phyloP scores from a whole-genome alignment of 2,113 vertebrate genomes.

The Chionomys nivalis region DNA sequence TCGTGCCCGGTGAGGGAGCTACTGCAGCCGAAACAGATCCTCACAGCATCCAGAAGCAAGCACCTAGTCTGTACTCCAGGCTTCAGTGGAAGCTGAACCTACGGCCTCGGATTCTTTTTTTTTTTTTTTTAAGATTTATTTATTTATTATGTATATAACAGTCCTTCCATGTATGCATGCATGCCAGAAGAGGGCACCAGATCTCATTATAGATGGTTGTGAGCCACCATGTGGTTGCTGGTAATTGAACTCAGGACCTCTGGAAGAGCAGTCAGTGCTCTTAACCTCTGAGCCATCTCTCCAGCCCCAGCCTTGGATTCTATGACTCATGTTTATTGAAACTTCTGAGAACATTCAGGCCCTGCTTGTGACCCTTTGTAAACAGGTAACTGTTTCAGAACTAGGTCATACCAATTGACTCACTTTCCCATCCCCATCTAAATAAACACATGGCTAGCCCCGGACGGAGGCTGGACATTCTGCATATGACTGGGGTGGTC shows the following conservation, averaged over 20 bases:
- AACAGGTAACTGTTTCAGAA: not conserved
- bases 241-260: too few species aligned
- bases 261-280: too few species aligned
- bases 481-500: not conserved
- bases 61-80: too few species aligned
- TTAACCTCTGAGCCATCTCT: too few species aligned
- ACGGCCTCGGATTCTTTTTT: not conserved
- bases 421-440: not conserved
- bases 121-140: too few species aligned
- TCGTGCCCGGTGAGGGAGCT: not conserved
- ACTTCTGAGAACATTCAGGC: conserved; percentile 18
- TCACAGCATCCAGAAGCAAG: not conserved
- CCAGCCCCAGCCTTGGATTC: not conserved
- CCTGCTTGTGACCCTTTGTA: not conserved
- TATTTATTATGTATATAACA: too few species aligned
- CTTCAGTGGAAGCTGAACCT: not conserved
- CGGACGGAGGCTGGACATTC: not conserved
- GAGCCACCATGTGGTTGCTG: too few species aligned
- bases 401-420: not conserved
- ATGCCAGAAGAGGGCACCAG: too few species aligned
- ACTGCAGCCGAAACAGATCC: not conserved
- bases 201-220: too few species aligned
- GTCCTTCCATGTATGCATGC: too few species aligned
- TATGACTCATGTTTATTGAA: conserved; percentile 34
- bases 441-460: not conserved